phyloP scores from a whole-genome alignment of 2,797 vertebrate species.

The Galago senegalensis region DNA sequence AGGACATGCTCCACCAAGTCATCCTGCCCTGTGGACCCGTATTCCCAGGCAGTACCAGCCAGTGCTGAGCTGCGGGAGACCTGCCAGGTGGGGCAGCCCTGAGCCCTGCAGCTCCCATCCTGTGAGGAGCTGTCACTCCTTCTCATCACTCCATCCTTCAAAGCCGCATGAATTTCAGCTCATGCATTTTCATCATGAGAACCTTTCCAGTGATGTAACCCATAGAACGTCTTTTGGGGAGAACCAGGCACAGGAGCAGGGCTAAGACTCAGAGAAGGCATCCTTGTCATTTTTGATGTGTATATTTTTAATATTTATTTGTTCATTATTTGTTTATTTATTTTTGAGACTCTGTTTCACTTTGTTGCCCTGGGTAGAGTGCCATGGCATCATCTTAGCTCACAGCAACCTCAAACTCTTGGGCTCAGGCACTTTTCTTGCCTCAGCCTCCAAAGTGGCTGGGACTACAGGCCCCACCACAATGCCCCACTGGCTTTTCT shows the following conservation, averaged over 20 bases:
- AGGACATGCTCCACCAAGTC: not conserved
- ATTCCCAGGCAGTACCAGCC: not conserved
- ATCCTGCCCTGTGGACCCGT: not conserved
- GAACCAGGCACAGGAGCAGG: not conserved
- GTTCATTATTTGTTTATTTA: too few species aligned
- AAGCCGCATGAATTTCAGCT: not conserved
- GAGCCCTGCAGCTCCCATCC: not conserved
- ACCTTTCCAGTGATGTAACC: not conserved
- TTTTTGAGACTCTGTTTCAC: too few species aligned
- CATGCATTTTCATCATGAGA: not conserved
- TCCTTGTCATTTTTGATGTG: not conserved
- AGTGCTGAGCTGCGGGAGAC: rapidly evolving
- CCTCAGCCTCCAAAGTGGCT: too few species aligned
- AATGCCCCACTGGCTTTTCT: too few species aligned
- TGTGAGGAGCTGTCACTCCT: not conserved
- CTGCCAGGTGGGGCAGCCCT: too few species aligned
- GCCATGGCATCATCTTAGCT: too few species aligned
- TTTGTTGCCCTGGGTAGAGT: too few species aligned
- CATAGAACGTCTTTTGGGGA: not conserved
- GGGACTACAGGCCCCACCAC: too few species aligned
- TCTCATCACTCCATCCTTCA: not conserved
- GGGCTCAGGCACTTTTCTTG: too few species aligned
- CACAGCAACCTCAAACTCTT: too few species aligned
- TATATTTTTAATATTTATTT: too few species aligned
- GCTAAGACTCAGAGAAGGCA: not conserved